These are phyloP conservation scores for Drosophila subsilvestris DNA, from an alignment of 2,888 invertebrate genomes.

Conservation along the genomic window DNA sequence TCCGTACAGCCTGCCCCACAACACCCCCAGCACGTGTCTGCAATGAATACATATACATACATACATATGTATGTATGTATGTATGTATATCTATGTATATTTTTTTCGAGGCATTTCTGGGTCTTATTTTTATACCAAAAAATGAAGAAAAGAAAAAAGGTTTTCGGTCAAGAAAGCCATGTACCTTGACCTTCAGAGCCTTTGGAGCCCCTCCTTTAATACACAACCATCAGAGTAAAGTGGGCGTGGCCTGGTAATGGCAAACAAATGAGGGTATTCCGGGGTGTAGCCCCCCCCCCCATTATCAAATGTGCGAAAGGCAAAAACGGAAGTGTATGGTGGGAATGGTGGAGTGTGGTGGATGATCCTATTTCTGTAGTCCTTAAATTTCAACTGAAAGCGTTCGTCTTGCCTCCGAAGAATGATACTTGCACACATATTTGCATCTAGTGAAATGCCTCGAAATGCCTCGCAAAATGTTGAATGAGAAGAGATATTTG, in stretches of 20 bases:
- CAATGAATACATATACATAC: background rate
- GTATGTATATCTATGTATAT: background rate
- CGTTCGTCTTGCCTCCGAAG: background rate
- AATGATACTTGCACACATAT: background rate
- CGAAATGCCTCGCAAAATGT: background rate
- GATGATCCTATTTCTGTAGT: background rate
- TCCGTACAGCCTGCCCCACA: conserved; percentile 4
- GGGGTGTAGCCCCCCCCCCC: conserved; percentile 3
- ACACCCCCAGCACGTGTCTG: conserved; percentile 17
- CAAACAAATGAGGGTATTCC: conserved; percentile 14
- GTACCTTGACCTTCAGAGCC: conserved; percentile 58
- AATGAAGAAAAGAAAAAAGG: background rate
- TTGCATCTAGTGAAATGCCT: background rate
- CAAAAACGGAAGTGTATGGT: background rate
- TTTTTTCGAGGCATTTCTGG: conserved; percentile 19
- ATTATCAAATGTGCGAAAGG: conserved; percentile 13
- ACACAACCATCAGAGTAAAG: conserved; percentile 26
- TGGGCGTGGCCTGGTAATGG: conserved; percentile 48
- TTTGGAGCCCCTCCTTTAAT: background rate
- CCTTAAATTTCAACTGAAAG: background rate
- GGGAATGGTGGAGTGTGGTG: background rate
- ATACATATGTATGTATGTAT: too few relatives aligned
- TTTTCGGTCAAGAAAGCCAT: conserved; percentile 17
- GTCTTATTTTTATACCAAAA: conserved; percentile 16
- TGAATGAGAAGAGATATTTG: background rate